Conservation (phyloP, 2,113 vertebrate genomes). For the Lanius ludovicianus region DNA sequence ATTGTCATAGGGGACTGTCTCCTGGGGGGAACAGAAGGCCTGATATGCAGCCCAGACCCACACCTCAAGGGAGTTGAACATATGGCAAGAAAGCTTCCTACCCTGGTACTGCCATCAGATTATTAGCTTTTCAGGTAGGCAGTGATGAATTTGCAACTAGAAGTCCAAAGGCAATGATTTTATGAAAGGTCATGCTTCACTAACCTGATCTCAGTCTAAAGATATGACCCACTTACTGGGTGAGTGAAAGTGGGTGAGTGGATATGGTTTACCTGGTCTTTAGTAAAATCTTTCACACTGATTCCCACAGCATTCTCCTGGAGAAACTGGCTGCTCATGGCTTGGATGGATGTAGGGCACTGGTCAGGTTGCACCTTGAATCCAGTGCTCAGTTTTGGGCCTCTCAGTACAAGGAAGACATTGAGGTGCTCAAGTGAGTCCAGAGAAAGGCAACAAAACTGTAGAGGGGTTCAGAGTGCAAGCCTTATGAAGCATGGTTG, state of each 20-base stretch:
- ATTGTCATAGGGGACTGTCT: neutral
- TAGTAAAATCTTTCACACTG: neutral
- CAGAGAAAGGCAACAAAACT: neutral
- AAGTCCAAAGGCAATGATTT: neutral
- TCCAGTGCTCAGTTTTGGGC: neutral
- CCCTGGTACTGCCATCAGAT: fast-evolving
- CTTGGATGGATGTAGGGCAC: neutral
- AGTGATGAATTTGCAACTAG: fast-evolving
- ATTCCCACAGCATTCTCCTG: neutral
- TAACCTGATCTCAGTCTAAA: neutral
- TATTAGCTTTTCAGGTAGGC: neutral
- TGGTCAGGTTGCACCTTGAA: neutral
- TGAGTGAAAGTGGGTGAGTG: neutral
- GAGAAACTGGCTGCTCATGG: neutral
- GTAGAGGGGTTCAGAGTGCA: neutral
- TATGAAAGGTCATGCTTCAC: neutral
- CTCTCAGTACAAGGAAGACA: neutral
- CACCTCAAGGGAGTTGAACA: neutral
- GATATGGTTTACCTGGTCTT: neutral
- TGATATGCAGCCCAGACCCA: neutral
- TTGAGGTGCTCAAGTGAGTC: neutral
- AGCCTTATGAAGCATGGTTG: neutral
- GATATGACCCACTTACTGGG: neutral
- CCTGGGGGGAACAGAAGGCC: no score
- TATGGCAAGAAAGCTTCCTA: neutral